A percentile compares a stretch with the other conserved stretches of the same genome.
Evolutionary conservation across 2,113 vertebrate species (phyloP).

Genomic region (Phyllostomus hastatus): DNA sequence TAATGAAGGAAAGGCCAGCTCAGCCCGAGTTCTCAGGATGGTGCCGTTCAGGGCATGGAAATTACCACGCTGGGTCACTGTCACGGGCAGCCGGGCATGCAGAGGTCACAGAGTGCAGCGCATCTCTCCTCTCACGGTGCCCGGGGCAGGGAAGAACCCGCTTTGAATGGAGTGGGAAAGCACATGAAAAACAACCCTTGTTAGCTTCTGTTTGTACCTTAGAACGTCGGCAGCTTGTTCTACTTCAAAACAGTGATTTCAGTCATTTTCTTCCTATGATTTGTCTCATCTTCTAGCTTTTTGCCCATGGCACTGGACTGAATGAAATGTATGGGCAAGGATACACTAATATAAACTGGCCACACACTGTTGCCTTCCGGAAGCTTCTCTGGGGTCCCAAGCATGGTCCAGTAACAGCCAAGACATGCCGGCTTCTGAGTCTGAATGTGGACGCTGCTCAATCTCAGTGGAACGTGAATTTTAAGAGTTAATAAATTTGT

Average conservation of each 20-base stretch:
- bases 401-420: neutral
- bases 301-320: neutral
- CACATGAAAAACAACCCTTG: neutral
- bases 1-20: neutral
- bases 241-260: neutral
- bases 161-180: neutral
- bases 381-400: neutral
- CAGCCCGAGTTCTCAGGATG: neutral
- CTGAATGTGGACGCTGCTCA: neutral
- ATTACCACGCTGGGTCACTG: neutral
- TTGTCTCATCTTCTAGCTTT: neutral
- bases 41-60: neutral
- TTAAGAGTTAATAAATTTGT: neutral
- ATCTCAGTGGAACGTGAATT: neutral
- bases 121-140: neutral
- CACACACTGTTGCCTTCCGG: rapidly evolving
- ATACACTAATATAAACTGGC: neutral
- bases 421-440: neutral
- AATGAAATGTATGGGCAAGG: neutral
- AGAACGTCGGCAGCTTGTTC: neutral
- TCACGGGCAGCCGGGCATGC: no score
- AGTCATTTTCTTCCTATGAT: neutral
- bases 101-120: neutral
- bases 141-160: neutral
- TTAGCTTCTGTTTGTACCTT: neutral